Evolutionary conservation across 2,113 vertebrate genomes (phyloP), one percentile per base, ranked within the genome.

Genomic region (Peromyscus leucopus): DNA sequence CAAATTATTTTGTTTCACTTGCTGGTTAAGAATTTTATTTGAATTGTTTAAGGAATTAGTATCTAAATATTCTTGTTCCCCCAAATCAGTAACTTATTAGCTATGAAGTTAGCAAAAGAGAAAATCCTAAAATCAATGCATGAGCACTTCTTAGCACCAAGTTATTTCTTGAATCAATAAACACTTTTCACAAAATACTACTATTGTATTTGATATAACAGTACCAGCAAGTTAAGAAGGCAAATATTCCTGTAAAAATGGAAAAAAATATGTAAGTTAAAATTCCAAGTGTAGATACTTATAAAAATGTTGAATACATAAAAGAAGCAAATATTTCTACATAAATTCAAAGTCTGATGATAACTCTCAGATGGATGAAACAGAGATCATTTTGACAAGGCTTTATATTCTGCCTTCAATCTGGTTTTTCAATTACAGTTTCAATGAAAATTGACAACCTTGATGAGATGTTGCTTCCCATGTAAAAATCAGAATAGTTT

Each of bases 241-340:
- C 5, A 91, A 85, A 91, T 63, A 21, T 84, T 96, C 7, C 10
- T 33, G 5, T 36, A 51, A 87, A 11, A 86, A 21, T 78, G 8
- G 63, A 72, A 55, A 71, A 94, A 83, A 95, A 90, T 92, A 67
- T 71, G 15, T 75, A 94, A 82, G 89, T 74, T 94, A 51, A 82
- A 24, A 93, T 92, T 83, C 80, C 59, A 90, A 92, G 75, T 91
- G 12, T 83, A 82, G 51, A 78, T 26, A 93, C 51, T 89, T 48
- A 79, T 17, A 83, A 75, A 96, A 78, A 78, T 96, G 75, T 92
- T 61, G 59, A 26, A 82, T 51, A 89, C 82, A 33, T 95, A 71
- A 96, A 90, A 80, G 33, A 91, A 90, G 36, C 39, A 93, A 95
- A 94, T 96, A 82, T 89, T 94, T 93, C 67, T 91, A 93, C 24